Base-by-base conservation (phyloP, 2,113 vertebrate genomes). In the Cnemophilus loriae region DNA sequence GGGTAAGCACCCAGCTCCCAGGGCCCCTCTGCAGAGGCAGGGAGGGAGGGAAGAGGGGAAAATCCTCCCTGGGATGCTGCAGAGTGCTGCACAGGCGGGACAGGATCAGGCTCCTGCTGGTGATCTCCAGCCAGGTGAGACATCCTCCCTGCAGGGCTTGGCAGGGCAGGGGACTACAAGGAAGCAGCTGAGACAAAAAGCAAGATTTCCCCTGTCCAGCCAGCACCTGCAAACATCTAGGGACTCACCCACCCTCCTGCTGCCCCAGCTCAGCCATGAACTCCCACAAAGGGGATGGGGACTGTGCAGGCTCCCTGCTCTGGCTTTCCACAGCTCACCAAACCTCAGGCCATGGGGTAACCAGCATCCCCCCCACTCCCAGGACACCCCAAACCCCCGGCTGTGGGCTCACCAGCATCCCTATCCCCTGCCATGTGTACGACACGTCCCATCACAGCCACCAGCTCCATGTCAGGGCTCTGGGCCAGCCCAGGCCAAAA, bases 391-490 rank as follows among this genome's bases (percentile, higher is more conserved):
- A 2, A 56, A 78, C 22, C 55, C 47, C 16, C 24, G 42, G 37
- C 60, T 14, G 6, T 3, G 60, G 42, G 49, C n/a, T 55, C 67
- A 67, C 7, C 63, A 79, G 22, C 64, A 42, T 28, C n/a, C 28
- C 53, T 59, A 28, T 42, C 16, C 67, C 46, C 44, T 89, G 67
- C 57, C 5, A 0, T 0, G 0, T 8, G 13, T 1, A 44, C 68
- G 42, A 81, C 56, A 21, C 1, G 7, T 78, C 64, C 46, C 67
- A 52, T 41, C 71, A 30, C 47, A 53, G 70, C 35, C 88, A 61
- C 22, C 55, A 93, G 59, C 87, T 70, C 75, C 8, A 13, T 22
- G 64, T 20, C 67, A 64, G 52, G 44, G 76, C 79, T 81, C 53
- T 2, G 6, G 56, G 61, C 64, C 70, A 85, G 69, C 41, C 2